A percentile compares a stretch with the other conserved stretches of the same genome.
Conservation (phyloP, 2,888 invertebrate species). For the Sminthurides aquaticus region DNA sequence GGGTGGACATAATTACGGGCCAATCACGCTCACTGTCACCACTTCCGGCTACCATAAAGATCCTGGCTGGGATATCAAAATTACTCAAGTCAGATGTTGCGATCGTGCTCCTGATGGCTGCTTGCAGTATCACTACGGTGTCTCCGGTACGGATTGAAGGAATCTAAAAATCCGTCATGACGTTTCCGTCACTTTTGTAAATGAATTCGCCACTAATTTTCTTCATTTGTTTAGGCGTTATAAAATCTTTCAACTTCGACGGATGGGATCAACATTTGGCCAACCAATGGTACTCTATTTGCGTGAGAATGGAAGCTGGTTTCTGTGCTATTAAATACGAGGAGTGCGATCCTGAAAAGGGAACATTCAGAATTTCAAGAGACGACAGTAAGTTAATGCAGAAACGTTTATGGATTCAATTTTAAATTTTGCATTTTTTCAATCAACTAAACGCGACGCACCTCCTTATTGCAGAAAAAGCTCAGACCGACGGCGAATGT, state of each 20-base stretch:
- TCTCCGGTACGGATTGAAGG: constrained; percentile 31
- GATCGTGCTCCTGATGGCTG: constrained; percentile 43
- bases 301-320: constrained; percentile 42
- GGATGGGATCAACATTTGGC: constrained; percentile 44
- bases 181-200: not conserved
- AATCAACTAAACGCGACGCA: too few relatives aligned
- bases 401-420: not conserved
- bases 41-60: constrained; percentile 43
- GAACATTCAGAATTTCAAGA: constrained; percentile 42
- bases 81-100: constrained; percentile 42
- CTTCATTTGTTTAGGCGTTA: constrained; percentile 39
- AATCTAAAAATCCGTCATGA: not conserved
- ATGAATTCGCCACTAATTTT: too few relatives aligned
- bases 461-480: constrained; percentile 42
- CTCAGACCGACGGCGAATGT: constrained; percentile 43
- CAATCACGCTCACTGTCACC: constrained; percentile 42
- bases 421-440: too few relatives aligned
- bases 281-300: constrained; percentile 43
- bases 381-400: constrained; percentile 39
- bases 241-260: constrained; percentile 43
- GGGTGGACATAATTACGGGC: constrained; percentile 43
- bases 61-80: constrained; percentile 43
- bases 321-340: constrained; percentile 43
- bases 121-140: constrained; percentile 42
- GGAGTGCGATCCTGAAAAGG: constrained; percentile 43